These are phyloP conservation scores for Lucilia cuprina DNA, from an alignment of 1,140 invertebrate genomes.

Conservation along the genomic window DNA sequence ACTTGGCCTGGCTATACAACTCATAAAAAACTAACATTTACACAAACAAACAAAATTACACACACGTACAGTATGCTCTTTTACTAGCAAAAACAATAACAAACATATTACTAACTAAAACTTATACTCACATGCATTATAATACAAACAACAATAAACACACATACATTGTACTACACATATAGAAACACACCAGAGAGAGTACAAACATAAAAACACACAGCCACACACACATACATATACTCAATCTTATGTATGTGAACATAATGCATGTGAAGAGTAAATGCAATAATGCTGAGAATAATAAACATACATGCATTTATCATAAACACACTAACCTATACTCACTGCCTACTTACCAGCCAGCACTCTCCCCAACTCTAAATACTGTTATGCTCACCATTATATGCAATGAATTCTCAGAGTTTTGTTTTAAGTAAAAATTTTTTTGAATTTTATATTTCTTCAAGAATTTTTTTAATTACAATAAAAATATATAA, in stretches of 20 bases:
- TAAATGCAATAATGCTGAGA: conserved; percentile 5
- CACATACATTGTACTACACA: background rate
- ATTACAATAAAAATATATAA: too few relatives aligned
- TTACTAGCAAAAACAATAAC: conserved; percentile 39
- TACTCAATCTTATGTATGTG: background rate
- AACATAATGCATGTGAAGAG: background rate
- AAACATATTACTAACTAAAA: background rate
- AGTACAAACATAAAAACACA: background rate
- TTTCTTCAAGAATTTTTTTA: too few relatives aligned
- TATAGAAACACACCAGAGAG: background rate
- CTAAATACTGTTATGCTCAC: too few relatives aligned
- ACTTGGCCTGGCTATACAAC: background rate
- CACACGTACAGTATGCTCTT: background rate
- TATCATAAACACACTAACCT: background rate
- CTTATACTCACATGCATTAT: background rate
- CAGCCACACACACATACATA: background rate
- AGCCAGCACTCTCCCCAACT: too few relatives aligned
- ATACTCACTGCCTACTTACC: background rate
- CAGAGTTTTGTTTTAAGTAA: too few relatives aligned
- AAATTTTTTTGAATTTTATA: too few relatives aligned
- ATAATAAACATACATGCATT: background rate
- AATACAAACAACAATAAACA: background rate
- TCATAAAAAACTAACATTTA: conserved; percentile 32
- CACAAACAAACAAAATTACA: too few relatives aligned
- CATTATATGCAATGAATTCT: too few relatives aligned